These are phyloP conservation scores for Cerastis leucographa DNA, from an alignment of 2,888 invertebrate genomes.

Conservation along the genomic window DNA sequence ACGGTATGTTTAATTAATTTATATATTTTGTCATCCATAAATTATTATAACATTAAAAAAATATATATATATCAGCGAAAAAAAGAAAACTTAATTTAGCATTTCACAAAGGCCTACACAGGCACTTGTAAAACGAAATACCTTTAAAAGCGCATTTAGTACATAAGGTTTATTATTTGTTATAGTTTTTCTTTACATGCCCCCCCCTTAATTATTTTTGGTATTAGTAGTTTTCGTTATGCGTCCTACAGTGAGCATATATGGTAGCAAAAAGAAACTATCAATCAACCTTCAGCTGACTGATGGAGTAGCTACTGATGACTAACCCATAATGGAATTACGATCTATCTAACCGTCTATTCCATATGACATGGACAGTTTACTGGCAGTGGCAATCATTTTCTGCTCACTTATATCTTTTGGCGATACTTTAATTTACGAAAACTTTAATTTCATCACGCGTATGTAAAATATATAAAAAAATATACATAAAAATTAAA, in stretches of 20 bases:
- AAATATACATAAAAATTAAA: background rate
- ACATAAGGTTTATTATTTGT: background rate
- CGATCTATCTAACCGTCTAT: background rate
- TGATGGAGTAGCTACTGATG: conserved; percentile 13
- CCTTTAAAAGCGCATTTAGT: background rate
- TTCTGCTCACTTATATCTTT: background rate
- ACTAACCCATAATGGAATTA: background rate
- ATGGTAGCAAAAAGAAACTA: background rate
- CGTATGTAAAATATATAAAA: too few relatives aligned
- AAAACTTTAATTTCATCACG: too few relatives aligned
- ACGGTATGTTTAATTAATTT: background rate
- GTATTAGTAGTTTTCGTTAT: background rate
- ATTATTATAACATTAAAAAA: too few relatives aligned
- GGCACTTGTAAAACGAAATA: too few relatives aligned
- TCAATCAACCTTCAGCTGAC: conserved; percentile 18
- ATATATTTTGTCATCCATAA: too few relatives aligned
- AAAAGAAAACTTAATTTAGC: too few relatives aligned
- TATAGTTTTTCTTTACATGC: background rate
- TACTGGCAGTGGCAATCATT: background rate
- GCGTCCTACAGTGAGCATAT: background rate
- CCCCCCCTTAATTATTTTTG: background rate
- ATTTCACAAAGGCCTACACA: too few relatives aligned
- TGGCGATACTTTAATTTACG: too few relatives aligned
- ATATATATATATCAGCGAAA: too few relatives aligned
- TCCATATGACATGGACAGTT: background rate